phyloP scores from a whole-genome alignment of 1,140 invertebrate genomes.

The Andrena cerasifolii region DNA sequence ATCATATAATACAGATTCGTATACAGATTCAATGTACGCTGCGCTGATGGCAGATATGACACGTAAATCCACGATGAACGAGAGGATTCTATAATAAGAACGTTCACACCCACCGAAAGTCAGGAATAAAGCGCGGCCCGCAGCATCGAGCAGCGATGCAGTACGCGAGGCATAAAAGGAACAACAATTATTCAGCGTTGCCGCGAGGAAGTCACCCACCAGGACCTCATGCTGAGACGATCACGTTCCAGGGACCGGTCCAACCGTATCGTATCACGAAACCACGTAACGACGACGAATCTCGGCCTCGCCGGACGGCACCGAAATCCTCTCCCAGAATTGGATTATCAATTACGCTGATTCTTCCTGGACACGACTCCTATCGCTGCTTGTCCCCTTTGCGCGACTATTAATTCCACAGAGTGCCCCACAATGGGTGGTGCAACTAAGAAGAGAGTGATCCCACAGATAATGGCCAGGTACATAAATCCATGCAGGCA shows the following conservation, averaged over 20 bases:
- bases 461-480: too few species aligned
- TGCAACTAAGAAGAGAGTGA: too few species aligned
- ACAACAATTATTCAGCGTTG: constrained; percentile 49
- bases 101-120: constrained; percentile 40
- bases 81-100: constrained; percentile 22
- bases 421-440: too few species aligned
- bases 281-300: constrained; percentile 29
- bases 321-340: constrained; percentile 44
- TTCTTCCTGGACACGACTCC: not conserved
- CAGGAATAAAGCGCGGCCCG: constrained; percentile 28
- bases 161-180: constrained; percentile 40
- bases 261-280: constrained; percentile 12
- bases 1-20: not conserved
- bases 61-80: not conserved
- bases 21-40: not conserved
- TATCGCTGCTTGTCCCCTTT: not conserved
- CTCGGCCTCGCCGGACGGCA: constrained; percentile 22
- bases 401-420: too few species aligned
- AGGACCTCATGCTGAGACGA: constrained; percentile 56
- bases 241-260: constrained; percentile 59
- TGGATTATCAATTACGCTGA: constrained; percentile 52
- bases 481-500: not conserved
- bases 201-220: constrained; percentile 52
- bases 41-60: not conserved
- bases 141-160: constrained; percentile 3